A percentile compares a stretch with the other conserved stretches of the same genome.
Evolutionary conservation across 2,888 invertebrate genomes (phyloP).

Genomic region (Cetonia aurata): DNA sequence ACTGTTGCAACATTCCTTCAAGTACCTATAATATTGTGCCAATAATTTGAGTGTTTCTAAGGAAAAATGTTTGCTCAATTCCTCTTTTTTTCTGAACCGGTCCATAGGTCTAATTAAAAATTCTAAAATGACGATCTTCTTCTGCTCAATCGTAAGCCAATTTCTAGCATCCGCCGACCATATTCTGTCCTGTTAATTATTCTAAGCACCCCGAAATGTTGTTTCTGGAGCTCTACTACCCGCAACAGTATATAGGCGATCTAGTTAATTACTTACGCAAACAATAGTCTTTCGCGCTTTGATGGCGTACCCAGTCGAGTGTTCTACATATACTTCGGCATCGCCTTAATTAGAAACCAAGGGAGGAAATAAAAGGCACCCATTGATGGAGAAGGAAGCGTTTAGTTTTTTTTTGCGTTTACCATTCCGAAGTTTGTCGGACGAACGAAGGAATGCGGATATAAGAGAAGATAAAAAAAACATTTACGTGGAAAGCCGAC

Average conservation of each 20-base stretch:
- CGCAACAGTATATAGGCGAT: not conserved
- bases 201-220: not conserved
- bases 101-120: too few relatives aligned
- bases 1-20: too few relatives aligned
- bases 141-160: too few relatives aligned
- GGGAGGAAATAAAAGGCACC: conserved; percentile 3
- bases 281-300: conserved; percentile 12
- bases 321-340: not conserved
- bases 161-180: not conserved
- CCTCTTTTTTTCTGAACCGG: too few relatives aligned
- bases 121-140: too few relatives aligned
- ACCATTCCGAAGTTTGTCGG: not conserved
- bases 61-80: too few relatives aligned
- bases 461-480: conserved; percentile 14
- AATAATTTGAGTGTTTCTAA: too few relatives aligned
- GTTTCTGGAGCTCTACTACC: not conserved
- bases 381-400: not conserved
- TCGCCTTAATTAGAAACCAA: not conserved
- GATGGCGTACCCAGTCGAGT: not conserved
- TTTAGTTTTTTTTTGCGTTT: not conserved
- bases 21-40: too few relatives aligned
- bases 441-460: not conserved
- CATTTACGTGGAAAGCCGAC: not conserved
- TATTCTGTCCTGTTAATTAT: not conserved
- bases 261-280: conserved; percentile 25